These are phyloP conservation scores for Hexactinellida sp. DNA, from an alignment of 37 sponge, comb jelly and placozoan species.

Conservation along the genomic window DNA sequence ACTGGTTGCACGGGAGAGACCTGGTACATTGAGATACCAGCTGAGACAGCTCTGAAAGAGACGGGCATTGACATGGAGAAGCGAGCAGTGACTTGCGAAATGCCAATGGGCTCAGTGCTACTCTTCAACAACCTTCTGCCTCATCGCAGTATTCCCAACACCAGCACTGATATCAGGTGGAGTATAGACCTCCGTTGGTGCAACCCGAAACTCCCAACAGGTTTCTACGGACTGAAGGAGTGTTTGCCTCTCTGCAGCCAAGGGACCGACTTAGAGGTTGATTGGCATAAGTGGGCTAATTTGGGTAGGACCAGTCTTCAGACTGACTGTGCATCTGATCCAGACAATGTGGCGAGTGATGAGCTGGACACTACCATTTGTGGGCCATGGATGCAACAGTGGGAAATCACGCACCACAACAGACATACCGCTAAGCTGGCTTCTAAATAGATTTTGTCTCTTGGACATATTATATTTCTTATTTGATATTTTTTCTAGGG, in stretches of 20 bases:
- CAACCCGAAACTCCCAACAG: slow-evolving; percentile 40
- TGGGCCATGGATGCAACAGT: slow-evolving; percentile 80
- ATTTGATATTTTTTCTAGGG: too few relatives aligned
- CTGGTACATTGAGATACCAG: slow-evolving; percentile 61
- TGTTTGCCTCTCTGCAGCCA: slow-evolving; percentile 35
- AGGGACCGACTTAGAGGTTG: slow-evolving; percentile 30
- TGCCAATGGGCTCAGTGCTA: slow-evolving; percentile 60
- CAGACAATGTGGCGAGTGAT: slow-evolving; percentile 19
- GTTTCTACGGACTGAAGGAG: slow-evolving; percentile 56
- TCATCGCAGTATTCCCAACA: slow-evolving; percentile 62
- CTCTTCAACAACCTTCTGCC: slow-evolving; percentile 62
- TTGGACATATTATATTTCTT: too few relatives aligned
- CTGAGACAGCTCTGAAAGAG: slow-evolving; percentile 45
- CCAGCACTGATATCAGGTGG: slow-evolving; percentile 55
- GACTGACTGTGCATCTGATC: not conserved
- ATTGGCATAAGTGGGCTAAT: slow-evolving; percentile 50
- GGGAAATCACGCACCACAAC: slow-evolving; percentile 77
- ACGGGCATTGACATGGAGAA: slow-evolving; percentile 40
- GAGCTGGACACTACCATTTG: slow-evolving; percentile 61
- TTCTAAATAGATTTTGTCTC: not conserved
- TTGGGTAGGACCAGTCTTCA: slow-evolving; percentile 38
- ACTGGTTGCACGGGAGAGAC: slow-evolving; percentile 73
- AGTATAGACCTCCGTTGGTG: slow-evolving; percentile 80
- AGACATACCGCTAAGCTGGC: slow-evolving; percentile 33
- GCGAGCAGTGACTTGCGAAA: slow-evolving; percentile 61